Conservation (phyloP, 1,140 invertebrate genomes). For the Dolichoris vasculosae region DNA sequence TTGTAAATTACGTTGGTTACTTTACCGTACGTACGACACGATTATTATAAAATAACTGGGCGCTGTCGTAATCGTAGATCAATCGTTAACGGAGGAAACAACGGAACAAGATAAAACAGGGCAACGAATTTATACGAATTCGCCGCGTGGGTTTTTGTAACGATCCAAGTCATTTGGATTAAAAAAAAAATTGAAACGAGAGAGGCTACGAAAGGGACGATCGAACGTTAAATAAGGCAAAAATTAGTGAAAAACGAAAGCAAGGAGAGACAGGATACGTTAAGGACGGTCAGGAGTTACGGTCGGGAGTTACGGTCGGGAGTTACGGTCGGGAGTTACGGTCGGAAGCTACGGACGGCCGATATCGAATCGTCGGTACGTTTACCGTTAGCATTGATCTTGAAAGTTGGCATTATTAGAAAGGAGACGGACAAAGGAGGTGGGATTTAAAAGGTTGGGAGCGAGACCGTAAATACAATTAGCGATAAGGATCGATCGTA, state of each 20-base stretch:
- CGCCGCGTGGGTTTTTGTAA: not conserved
- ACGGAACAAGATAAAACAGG: not conserved
- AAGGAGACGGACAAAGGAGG: not conserved
- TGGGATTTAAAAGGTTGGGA: not conserved
- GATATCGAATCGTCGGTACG: not conserved
- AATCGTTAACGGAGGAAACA: not conserved
- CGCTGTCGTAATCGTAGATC: not conserved
- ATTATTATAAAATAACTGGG: not conserved
- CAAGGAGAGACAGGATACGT: too few species aligned
- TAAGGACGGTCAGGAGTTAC: not conserved
- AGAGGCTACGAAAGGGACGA: not conserved
- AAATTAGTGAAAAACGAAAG: too few species aligned
- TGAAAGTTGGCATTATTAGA: not conserved
- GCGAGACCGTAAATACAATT: not conserved
- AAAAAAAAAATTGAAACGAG: not conserved
- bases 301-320: not conserved
- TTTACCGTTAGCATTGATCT: not conserved
- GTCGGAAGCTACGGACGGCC: not conserved
- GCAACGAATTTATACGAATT: not conserved
- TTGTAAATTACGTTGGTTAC: not conserved
- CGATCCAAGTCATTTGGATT: not conserved
- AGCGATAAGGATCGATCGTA: not conserved
- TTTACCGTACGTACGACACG: not conserved
- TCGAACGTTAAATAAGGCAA: not conserved
- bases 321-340: not conserved